phyloP scores from a whole-genome alignment of 2,797 vertebrate species.

The Mionectes olivaceus region DNA sequence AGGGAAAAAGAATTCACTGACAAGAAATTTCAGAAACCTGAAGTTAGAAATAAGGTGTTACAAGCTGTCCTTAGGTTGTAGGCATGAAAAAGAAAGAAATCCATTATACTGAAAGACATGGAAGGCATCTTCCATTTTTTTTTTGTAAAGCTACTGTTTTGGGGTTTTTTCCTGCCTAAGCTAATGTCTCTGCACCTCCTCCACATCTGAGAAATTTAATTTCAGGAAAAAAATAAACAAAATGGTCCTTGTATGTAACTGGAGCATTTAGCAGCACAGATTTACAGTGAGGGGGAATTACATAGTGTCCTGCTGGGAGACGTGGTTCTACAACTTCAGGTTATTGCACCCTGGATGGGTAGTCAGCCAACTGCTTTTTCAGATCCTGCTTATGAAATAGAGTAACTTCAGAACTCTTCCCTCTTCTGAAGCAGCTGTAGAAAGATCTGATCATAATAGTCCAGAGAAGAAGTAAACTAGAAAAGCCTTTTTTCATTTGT shows the following conservation, averaged over 20 bases:
- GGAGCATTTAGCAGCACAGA: not conserved
- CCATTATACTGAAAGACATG: not conserved
- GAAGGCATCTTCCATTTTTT: not conserved
- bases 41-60: not conserved
- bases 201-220: not conserved
- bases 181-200: not conserved
- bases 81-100: not conserved
- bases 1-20: not conserved
- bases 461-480: not conserved
- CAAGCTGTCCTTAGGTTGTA: not conserved
- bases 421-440: not conserved
- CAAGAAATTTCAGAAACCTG: not conserved
- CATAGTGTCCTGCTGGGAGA: accelerated
- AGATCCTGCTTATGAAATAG: not conserved
- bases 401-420: not conserved
- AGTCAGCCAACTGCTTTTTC: not conserved
- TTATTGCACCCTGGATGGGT: not conserved
- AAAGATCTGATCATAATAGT: not conserved
- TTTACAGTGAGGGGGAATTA: not conserved
- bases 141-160: not conserved
- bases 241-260: not conserved
- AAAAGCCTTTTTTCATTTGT: not conserved
- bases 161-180: not conserved
- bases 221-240: not conserved
- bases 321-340: not conserved